Percentiles rank a stretch among this genome's conserved stretches.
Conservation (phyloP, 2,113 vertebrate genomes). For the Bolborhynchus lineola region DNA sequence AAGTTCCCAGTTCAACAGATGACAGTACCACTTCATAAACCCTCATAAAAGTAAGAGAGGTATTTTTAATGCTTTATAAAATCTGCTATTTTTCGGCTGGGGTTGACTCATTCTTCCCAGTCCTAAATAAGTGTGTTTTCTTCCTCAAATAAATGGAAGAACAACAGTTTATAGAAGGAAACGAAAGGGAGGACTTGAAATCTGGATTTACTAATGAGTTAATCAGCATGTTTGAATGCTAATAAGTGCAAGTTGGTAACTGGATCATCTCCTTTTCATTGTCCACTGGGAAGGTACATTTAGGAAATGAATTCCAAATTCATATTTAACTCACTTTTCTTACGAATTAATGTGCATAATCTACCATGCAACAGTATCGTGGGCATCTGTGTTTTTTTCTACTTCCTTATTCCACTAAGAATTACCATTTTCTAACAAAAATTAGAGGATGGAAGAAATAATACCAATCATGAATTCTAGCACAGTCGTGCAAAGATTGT, state of each 20-base stretch:
- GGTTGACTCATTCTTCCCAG: neutral
- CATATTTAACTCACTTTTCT: neutral
- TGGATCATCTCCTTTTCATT: slow-evolving; percentile 34
- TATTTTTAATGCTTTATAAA: neutral
- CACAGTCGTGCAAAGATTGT: neutral
- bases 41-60: neutral
- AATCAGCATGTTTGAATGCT: slow-evolving; percentile 43
- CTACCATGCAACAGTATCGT: neutral
- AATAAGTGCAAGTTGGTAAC: slow-evolving; percentile 45
- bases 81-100: neutral
- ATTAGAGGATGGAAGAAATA: slow-evolving; percentile 51
- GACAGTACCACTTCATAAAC: neutral
- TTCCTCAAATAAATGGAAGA: neutral
- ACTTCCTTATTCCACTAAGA: slow-evolving; percentile 29
- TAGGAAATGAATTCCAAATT: slow-evolving; percentile 34
- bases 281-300: slow-evolving; percentile 56
- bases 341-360: slow-evolving; percentile 39
- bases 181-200: neutral
- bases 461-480: slow-evolving; percentile 37
- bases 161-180: slow-evolving; percentile 6
- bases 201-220: slow-evolving; percentile 55
- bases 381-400: slow-evolving; percentile 15
- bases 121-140: neutral
- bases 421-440: slow-evolving; percentile 54
- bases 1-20: neutral